Percentiles rank a stretch among this genome's conserved stretches.
Evolutionary conservation across 1,140 invertebrate genomes (phyloP).

Genomic region (Onthophagus taurus): DNA sequence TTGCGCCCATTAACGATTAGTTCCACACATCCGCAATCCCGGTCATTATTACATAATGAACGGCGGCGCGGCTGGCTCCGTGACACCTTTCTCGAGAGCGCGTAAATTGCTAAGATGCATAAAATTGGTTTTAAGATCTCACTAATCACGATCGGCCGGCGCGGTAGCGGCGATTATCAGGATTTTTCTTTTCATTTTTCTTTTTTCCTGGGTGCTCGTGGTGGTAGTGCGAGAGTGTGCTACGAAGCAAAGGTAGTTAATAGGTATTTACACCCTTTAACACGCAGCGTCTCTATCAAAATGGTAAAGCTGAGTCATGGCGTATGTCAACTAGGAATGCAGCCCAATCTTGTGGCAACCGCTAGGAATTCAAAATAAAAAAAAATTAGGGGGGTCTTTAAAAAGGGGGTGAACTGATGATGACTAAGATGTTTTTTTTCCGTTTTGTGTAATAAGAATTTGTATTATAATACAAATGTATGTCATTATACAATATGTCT

Average conservation of each 20-base stretch:
- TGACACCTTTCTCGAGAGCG: conserved; percentile 1
- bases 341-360: conserved; percentile 19
- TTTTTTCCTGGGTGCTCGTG: neutral
- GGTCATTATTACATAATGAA: conserved; percentile 10
- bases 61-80: neutral
- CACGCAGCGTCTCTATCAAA: conserved; percentile 22
- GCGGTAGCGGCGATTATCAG: conserved; percentile 17
- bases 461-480: too few species aligned
- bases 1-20: conserved; percentile 16
- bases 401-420: too few species aligned
- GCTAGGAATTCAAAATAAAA: conserved; percentile 22
- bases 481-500: too few species aligned
- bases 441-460: too few species aligned
- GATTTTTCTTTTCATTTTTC: conserved; percentile 7
- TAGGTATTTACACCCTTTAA: conserved; percentile 27
- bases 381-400: too few species aligned
- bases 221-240: conserved; percentile 16
- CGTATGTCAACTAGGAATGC: conserved; percentile 26
- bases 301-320: conserved; percentile 24
- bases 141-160: conserved; percentile 13
- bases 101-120: conserved; percentile 15
- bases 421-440: too few species aligned
- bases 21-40: conserved; percentile 15
- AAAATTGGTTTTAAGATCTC: conserved; percentile 18
- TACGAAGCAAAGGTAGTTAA: conserved; percentile 22